phyloP scores from a whole-genome alignment of 2,113 vertebrate species.

The Thamnophis sirtalis region DNA sequence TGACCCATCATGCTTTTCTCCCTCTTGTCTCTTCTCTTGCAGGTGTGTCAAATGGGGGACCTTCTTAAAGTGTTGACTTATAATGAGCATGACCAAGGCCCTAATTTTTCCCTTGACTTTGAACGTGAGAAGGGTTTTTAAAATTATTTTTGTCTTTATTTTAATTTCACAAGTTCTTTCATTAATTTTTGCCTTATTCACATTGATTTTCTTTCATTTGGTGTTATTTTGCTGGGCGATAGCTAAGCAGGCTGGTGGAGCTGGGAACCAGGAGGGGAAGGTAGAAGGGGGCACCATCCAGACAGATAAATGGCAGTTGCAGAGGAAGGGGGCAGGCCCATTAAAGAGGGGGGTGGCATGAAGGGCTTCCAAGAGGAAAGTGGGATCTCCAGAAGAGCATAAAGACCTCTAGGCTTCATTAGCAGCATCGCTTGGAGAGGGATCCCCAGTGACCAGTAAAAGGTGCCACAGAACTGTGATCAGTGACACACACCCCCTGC shows the following conservation, averaged over 20 bases:
- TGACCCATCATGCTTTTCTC: constrained; percentile 75
- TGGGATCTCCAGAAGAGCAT: background rate
- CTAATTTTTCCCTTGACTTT: constrained; percentile 98
- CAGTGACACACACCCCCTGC: background rate
- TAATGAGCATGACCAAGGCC: constrained; percentile 92
- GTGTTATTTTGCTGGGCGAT: constrained; percentile 29
- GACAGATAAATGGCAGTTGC: background rate
- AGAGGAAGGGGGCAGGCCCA: background rate
- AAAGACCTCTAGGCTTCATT: background rate
- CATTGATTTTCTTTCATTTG: constrained; percentile 39
- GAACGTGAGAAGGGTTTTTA: constrained; percentile 87
- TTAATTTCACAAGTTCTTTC: constrained; percentile 49
- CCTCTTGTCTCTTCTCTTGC: constrained; percentile 92
- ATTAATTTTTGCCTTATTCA: constrained; percentile 49
- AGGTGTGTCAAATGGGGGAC: constrained; percentile 93
- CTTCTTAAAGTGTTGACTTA: constrained; percentile 96
- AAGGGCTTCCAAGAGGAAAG: background rate
- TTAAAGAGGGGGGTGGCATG: background rate
- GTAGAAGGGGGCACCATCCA: background rate
- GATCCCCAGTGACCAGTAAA: background rate
- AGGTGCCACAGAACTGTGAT: background rate
- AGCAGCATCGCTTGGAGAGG: background rate
- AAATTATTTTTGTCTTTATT: constrained; percentile 62
- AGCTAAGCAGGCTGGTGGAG: background rate
- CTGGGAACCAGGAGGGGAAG: background rate